Conservation (phyloP, 2,797 vertebrate species). For the Melanotaenia boesemani region DNA sequence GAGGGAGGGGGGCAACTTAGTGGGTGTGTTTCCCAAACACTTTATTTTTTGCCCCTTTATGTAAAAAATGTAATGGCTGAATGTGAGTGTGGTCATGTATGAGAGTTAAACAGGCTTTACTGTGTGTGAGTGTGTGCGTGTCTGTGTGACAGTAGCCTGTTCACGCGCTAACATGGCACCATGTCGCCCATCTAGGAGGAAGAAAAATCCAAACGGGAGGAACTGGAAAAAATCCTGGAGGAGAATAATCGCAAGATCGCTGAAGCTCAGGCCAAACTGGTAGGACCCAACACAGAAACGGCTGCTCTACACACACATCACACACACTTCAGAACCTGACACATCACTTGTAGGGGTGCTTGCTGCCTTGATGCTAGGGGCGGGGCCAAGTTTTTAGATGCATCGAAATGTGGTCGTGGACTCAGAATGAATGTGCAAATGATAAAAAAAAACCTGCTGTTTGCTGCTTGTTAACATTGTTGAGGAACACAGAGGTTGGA, state of each 20-base stretch:
- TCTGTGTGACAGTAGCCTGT: slow-evolving; percentile 64
- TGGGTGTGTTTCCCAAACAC: slow-evolving; percentile 44
- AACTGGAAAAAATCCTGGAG: slow-evolving; percentile 98
- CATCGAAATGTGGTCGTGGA: too few species aligned
- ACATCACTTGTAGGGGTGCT: too few species aligned
- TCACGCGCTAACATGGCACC: slow-evolving; percentile 89
- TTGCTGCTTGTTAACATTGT: too few species aligned
- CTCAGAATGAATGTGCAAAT: too few species aligned
- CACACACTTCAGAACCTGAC: too few species aligned
- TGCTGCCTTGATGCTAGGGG: too few species aligned
- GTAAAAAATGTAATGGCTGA: slow-evolving; percentile 57
- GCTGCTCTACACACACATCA: too few species aligned
- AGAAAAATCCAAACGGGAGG: slow-evolving; percentile 98
- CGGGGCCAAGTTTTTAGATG: too few species aligned
- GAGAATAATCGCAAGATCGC: slow-evolving; percentile 99
- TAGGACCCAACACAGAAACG: slow-evolving; percentile 69
- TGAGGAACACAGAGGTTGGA: too few species aligned
- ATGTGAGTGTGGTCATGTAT: slow-evolving; percentile 59
- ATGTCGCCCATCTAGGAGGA: slow-evolving; percentile 97
- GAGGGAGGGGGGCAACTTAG: slow-evolving; percentile 50
- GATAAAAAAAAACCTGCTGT: too few species aligned
- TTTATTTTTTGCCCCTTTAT: slow-evolving; percentile 30
- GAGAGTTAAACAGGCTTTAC: slow-evolving; percentile 56
- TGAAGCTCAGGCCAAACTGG: slow-evolving; percentile 99
- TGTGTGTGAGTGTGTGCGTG: slow-evolving; percentile 22